phyloP scores from a whole-genome alignment of 2,888 invertebrate genomes.

The Psococerastis gibbosa region DNA sequence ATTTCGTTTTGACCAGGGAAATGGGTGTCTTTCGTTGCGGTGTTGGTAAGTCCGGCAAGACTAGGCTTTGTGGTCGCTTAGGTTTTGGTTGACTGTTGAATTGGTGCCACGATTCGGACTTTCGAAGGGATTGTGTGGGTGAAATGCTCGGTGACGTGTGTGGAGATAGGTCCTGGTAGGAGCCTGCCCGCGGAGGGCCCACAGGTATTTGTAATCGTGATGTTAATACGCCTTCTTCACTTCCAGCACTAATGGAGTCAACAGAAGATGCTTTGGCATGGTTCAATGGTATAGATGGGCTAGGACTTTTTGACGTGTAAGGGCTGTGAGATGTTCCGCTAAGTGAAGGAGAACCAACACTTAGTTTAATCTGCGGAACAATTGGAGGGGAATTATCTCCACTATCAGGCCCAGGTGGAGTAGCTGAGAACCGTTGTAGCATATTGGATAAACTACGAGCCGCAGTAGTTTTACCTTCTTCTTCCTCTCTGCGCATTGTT shows the following conservation, averaged over 20 bases:
- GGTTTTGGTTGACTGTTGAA: constrained; percentile 29
- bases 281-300: constrained; percentile 2
- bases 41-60: constrained; percentile 18
- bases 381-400: constrained; percentile 16
- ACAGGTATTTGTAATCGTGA: constrained; percentile 28
- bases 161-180: constrained; percentile 15
- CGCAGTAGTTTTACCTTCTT: constrained; percentile 27
- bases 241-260: constrained; percentile 12
- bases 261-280: constrained; percentile 5
- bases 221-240: constrained; percentile 26
- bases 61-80: constrained; percentile 20
- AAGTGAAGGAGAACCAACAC: constrained; percentile 13
- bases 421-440: constrained; percentile 31
- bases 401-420: constrained; percentile 19
- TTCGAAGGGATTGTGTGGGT: constrained; percentile 27
- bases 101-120: constrained; percentile 69
- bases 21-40: constrained; percentile 17
- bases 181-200: constrained; percentile 22
- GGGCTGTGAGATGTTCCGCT: constrained; percentile 10
- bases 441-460: constrained; percentile 33
- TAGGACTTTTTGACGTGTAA: constrained; percentile 13
- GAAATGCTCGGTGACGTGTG: constrained; percentile 15
- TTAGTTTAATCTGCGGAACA: neutral
- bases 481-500: constrained; percentile 36
- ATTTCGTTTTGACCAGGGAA: constrained; percentile 37